These are phyloP conservation scores for Eupithecia dodoneata DNA, from an alignment of 2,888 invertebrate genomes.

Conservation along the genomic window DNA sequence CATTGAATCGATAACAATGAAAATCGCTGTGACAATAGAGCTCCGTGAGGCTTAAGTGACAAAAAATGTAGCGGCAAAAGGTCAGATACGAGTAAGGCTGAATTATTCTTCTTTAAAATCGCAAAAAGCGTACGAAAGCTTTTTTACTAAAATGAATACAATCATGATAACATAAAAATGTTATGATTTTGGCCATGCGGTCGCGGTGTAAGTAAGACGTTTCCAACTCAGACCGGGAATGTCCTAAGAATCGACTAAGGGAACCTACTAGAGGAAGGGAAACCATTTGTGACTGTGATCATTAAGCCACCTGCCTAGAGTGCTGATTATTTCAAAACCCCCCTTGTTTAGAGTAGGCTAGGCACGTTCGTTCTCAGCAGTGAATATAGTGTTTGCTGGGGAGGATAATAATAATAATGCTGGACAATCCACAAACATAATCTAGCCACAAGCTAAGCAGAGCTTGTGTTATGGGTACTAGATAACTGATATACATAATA, in stretches of 20 bases:
- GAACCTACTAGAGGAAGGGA: not conserved
- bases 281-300: not conserved
- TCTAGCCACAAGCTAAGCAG: too few species aligned
- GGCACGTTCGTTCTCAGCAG: too few species aligned
- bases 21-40: conserved; percentile 75
- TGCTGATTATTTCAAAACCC: too few species aligned
- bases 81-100: not conserved
- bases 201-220: not conserved
- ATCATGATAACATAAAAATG: not conserved
- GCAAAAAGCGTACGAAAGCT: not conserved
- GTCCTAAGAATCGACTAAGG: not conserved
- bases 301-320: too few species aligned
- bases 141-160: not conserved
- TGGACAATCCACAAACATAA: too few species aligned
- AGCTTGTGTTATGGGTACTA: too few species aligned
- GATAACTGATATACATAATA: too few species aligned
- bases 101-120: not conserved
- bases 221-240: not conserved
- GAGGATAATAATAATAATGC: not conserved
- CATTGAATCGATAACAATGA: conserved; percentile 81
- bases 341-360: too few species aligned
- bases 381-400: too few species aligned
- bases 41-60: conserved; percentile 49
- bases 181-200: not conserved
- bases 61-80: conserved; percentile 12